phyloP scores from a whole-genome alignment of 2,797 vertebrate genomes.

The Moxostoma hubbsi region DNA sequence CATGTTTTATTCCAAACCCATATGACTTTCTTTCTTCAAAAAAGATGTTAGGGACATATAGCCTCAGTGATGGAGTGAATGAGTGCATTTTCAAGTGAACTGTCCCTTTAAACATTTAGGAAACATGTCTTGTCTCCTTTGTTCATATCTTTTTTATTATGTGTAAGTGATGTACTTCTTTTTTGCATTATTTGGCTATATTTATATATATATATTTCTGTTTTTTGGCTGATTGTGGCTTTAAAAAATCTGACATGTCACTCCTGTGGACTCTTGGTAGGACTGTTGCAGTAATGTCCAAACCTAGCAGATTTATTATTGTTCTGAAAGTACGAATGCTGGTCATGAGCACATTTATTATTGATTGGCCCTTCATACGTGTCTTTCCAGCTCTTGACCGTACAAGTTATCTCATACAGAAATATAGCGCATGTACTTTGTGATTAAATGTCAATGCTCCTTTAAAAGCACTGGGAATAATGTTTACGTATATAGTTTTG shows the following conservation, averaged over 20 bases:
- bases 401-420: neutral
- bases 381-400: neutral
- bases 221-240: constrained; percentile 6
- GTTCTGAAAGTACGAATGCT: constrained; percentile 4
- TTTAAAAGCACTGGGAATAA: no score
- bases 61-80: no score
- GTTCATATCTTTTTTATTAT: no score
- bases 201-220: no score
- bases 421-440: neutral
- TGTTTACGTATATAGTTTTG: constrained; percentile 1
- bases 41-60: no score
- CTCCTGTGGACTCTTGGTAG: neutral
- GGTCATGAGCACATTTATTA: constrained; percentile 14
- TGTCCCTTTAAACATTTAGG: no score
- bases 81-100: no score
- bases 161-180: no score
- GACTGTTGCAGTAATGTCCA: constrained; percentile 1
- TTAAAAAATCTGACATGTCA: neutral
- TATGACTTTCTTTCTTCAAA: no score
- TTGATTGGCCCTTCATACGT: neutral
- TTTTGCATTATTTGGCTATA: no score
- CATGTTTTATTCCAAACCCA: no score
- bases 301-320: constrained; percentile 12
- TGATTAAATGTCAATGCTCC: neutral
- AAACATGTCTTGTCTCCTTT: no score